Evolutionary conservation across 2,888 invertebrate species (phyloP).

Genomic region (Oegoconia quadripuncta): DNA sequence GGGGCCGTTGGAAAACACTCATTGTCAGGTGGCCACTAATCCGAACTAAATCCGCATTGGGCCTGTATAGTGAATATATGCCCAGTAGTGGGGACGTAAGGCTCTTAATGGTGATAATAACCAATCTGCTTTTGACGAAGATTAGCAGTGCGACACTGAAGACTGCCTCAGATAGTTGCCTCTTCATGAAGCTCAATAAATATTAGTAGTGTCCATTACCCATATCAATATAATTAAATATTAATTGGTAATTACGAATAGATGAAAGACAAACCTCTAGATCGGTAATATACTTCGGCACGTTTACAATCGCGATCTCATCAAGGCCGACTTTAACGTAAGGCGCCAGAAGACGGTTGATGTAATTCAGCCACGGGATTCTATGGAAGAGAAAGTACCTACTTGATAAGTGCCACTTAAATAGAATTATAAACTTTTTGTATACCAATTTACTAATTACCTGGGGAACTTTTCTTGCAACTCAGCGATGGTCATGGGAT

Average conservation of each 20-base stretch:
- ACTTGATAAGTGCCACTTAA: too few species aligned
- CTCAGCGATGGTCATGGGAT: conserved; percentile 91
- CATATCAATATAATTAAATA: background rate
- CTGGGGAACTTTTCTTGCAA: conserved; percentile 86
- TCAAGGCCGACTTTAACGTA: conserved; percentile 80
- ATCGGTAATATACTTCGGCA: conserved; percentile 87
- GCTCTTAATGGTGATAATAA: too few species aligned
- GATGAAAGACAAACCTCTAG: conserved; percentile 75
- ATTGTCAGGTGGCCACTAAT: too few species aligned
- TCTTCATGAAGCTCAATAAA: too few species aligned
- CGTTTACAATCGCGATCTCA: conserved; percentile 91
- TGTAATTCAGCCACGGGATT: conserved; percentile 90
- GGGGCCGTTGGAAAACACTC: too few species aligned
- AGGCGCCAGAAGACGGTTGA: conserved; percentile 87
- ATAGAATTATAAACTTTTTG: conserved; percentile 3
- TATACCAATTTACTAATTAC: conserved; percentile 32
- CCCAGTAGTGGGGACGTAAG: too few species aligned
- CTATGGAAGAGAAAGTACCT: conserved; percentile 36
- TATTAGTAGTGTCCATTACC: too few species aligned
- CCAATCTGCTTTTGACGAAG: too few species aligned
- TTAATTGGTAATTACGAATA: background rate
- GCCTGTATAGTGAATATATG: too few species aligned
- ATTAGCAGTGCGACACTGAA: too few species aligned
- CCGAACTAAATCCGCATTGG: too few species aligned
- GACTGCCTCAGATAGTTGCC: too few species aligned